Evolutionary conservation across 2,797 vertebrate species (phyloP), one percentile per base, ranked within the genome.

Genomic region (Decapterus maruadsi): DNA sequence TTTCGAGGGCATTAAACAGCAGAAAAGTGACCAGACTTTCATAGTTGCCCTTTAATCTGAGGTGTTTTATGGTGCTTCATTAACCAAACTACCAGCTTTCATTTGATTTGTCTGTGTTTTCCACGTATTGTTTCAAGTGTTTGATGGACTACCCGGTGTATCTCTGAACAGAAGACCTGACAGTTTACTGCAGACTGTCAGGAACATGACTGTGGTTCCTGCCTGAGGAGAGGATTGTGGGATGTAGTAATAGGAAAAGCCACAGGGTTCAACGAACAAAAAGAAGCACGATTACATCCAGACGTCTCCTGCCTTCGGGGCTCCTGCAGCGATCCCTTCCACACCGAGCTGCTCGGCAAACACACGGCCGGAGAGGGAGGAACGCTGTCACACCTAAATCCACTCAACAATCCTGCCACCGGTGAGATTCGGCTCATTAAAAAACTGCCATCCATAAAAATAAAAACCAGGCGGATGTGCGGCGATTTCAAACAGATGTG

Each of bases 141-240:
- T 46, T 48, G 17, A 19, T 48, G 1, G 8, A 8, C 19, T n/a
- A 48, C 6, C 43, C 43, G 17, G 7, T 46, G 45, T 17, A 5
- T 4, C 38, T 45, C 43, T 16, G 43, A 5, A 16, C 14, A 19
- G 45, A 2, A 1, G 31, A 34, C 31, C 43, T 14, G 38, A 40
- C 2, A 40, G 57, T 69, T 69, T 46, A 22, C n/a, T 67, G 36
- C 64, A 60, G 63, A 22, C 43, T 55, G 22, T 53, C 64, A 42
- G 4, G 31, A 10, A 26, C 64, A 13, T 7, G 20, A 31, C 45
- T 36, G 0, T 36, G 55, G 53, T 53, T 45, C 56, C 56, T 64
- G 26, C 50, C 68, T 16, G 22, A 57, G 59, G 58, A 69, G 66
- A 64, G 66, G 58, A 48, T 48, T 56, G 51, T 45, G 46, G 62